Evolutionary conservation across 2,797 vertebrate species (phyloP), one percentile per base, ranked within the genome.

Genomic region (Anomalospiza imberbis): DNA sequence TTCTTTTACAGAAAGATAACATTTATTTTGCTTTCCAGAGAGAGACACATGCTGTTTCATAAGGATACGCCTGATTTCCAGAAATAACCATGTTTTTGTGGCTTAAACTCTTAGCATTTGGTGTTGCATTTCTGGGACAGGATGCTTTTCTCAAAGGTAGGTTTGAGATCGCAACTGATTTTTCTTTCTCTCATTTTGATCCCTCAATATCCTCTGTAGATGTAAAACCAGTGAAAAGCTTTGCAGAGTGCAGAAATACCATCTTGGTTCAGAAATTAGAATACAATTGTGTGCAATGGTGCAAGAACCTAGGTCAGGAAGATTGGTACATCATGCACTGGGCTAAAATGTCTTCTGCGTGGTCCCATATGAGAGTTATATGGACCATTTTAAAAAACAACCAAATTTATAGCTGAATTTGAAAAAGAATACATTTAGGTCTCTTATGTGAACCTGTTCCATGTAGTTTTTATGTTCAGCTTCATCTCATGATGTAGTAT

Each of bases 1-100:
- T 62, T 53, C 10, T 91, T 96, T 83, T 89, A 55, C 88, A 82
- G 75, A 57, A 63, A 83, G 89, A 96, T 97, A 98, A 98, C 84
- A 79, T 68, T 91, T 97, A 85, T 96, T 95, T 97, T 97, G 96
- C 97, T 97, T 97, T 97, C 88, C 96, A 97, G 94, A 94, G 97
- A 97, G 96, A 93, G 94, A 98, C 98, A 97, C 96, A 98, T 98
- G 98, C 98, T 98, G 97, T 97, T 98, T 97, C 96, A 79, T 94
- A 91, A 94, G 96, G 95, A 95, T 97, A 97, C 92, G 48, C 94
- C 97, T 91, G 90, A 96, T 96, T 96, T 95, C 96, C 97, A 98
- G 98, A 98, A 93, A 99, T 99, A 98, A 98, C 98, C 97, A 98
- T 98, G 97, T 96, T 97, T 95, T 85, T 96, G 96, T 98, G 98